phyloP scores from a whole-genome alignment of 2,888 invertebrate species.

The Dryadula phaetusa region DNA sequence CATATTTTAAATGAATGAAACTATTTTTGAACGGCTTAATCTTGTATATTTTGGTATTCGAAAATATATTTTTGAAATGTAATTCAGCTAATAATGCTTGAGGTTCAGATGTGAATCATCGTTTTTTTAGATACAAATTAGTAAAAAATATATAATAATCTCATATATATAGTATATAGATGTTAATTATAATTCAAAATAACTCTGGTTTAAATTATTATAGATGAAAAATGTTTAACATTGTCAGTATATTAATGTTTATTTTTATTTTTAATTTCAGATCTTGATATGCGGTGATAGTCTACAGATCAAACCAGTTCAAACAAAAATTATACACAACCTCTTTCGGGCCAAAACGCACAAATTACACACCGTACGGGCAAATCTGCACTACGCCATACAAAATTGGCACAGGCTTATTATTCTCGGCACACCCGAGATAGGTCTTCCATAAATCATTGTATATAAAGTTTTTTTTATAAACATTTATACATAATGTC shows the following conservation, averaged over 20 bases:
- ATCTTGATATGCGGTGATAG: conserved; percentile 81
- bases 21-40: too few species aligned
- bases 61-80: too few species aligned
- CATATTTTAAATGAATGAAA: too few species aligned
- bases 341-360: conserved; percentile 46
- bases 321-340: conserved; percentile 49
- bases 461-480: conserved; percentile 41
- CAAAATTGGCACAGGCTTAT: conserved; percentile 47
- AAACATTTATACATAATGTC: conserved; percentile 47
- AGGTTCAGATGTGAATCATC: too few species aligned
- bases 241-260: background rate
- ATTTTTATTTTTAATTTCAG: conserved; percentile 58
- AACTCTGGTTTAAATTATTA: too few species aligned
- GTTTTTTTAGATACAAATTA: too few species aligned
- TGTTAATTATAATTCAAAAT: too few species aligned
- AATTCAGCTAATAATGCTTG: too few species aligned
- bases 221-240: background rate
- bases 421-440: conserved; percentile 59
- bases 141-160: too few species aligned
- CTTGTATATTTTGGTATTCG: too few species aligned
- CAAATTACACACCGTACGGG: conserved; percentile 57
- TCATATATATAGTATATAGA: too few species aligned
- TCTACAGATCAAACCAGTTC: conserved; percentile 54
- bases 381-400: conserved; percentile 47
- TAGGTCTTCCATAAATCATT: conserved; percentile 50